Base-by-base conservation (phyloP, 2,797 vertebrate species). In the Octomys mimax region DNA sequence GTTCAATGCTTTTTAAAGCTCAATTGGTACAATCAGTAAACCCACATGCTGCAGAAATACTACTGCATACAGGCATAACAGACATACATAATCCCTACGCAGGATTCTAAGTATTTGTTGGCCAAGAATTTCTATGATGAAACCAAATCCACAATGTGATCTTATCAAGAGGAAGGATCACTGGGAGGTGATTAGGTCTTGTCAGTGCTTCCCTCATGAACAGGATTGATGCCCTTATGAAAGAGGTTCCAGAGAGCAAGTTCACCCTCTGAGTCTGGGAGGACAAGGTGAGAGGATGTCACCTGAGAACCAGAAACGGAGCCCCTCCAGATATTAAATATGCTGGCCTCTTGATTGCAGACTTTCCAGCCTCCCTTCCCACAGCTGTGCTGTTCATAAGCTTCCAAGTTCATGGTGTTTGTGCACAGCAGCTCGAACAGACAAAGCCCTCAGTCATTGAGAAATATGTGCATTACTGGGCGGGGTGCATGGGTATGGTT, bases 31-130 rank as follows among this genome's bases (percentile, higher is more conserved):
- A 87, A 93, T 92, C 0, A 70, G 68, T 75, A 84, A 57, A 89
- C 86, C 57, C 73, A 68, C 18, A 94, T 21, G 9, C n/a, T 82
- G 31, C 89, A 73, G 21, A 90, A 68, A 96, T 75, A 64, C 22
- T 46, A 12, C 0, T 87, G n/a, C 33, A 31, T 14, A n/a, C 18
- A 19, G 31, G 6, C 31, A n/a, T 22, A 71, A 19, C 54, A 46
- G 14, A 57, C 22, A 57, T 46, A 66, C 39, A 89, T 6, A 85
- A 64, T 71, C 46, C 46, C 36, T 64, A 13, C 31, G 11, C 46
- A 42, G 31, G 24, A 77, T 31, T 84, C 33, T 68, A 6, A 94
- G 78, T 78, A 73, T 90, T 66, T 80, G 19, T 75, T 21, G 26
- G 18, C 21, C 33, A 19, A 6, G 18, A 62, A 71, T 78, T 68